phyloP scores from a whole-genome alignment of 2,113 vertebrate species.

The Albula glossodonta region DNA sequence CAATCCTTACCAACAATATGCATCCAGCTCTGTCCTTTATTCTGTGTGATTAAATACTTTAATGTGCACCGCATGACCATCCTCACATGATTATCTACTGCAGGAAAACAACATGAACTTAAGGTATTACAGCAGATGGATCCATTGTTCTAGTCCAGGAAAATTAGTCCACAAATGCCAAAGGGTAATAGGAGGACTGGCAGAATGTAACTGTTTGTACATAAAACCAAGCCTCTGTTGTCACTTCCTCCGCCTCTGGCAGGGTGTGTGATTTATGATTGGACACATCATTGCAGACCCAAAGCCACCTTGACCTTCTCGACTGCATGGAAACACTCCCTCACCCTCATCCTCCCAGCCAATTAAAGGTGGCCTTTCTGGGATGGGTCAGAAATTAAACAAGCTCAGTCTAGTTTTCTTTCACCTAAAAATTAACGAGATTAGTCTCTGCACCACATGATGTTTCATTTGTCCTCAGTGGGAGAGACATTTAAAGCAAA shows the following conservation, averaged over 20 bases:
- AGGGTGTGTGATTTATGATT: background rate
- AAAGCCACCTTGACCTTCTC: background rate
- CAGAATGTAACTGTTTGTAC: too few relatives aligned
- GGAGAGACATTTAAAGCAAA: background rate
- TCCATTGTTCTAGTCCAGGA: too few relatives aligned
- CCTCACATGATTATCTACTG: too few relatives aligned
- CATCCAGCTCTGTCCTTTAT: too few relatives aligned
- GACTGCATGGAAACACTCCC: background rate
- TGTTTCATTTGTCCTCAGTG: background rate
- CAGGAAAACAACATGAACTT: too few relatives aligned
- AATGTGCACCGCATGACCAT: too few relatives aligned
- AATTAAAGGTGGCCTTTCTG: background rate
- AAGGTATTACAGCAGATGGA: too few relatives aligned
- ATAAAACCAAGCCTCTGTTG: too few relatives aligned
- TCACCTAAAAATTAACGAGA: background rate
- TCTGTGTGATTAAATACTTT: too few relatives aligned
- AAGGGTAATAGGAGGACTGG: too few relatives aligned
- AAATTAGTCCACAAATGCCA: too few relatives aligned
- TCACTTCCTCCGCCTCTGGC: background rate
- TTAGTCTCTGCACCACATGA: background rate
- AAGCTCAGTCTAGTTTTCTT: background rate
- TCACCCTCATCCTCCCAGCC: background rate
- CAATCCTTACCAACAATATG: too few relatives aligned
- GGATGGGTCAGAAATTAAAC: background rate
- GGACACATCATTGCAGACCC: background rate